phyloP scores from a whole-genome alignment of 2,797 vertebrate species.

The Characodon lateralis region DNA sequence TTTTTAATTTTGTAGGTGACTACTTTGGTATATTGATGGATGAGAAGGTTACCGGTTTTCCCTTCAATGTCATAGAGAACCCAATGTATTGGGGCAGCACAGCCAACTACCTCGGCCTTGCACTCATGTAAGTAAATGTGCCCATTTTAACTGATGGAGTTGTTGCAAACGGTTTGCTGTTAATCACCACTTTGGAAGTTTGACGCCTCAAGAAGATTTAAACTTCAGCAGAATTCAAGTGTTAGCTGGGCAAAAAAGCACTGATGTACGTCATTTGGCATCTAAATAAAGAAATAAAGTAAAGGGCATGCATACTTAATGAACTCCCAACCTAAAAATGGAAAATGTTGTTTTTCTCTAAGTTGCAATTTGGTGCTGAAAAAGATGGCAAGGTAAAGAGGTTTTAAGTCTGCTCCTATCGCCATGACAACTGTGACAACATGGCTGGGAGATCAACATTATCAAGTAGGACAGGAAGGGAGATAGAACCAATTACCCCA shows the following conservation, averaged over 20 bases:
- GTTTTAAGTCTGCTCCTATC: conserved; percentile 30
- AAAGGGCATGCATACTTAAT: conserved; percentile 2
- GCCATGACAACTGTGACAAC: conserved; percentile 68
- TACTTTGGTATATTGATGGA: conserved; percentile 96
- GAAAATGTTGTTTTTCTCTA: conserved; percentile 12
- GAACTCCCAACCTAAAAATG: conserved; percentile 8
- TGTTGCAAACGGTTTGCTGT: background rate
- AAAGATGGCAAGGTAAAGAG: conserved; percentile 22
- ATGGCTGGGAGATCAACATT: conserved; percentile 8
- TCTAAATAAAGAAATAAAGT: conserved; percentile 8
- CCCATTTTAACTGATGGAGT: background rate
- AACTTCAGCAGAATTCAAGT: background rate
- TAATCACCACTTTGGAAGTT: background rate
- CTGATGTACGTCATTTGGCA: conserved; percentile 3
- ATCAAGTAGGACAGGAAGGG: too few species aligned
- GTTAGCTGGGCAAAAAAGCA: background rate
- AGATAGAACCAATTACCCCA: too few species aligned
- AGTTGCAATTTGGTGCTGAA: conserved; percentile 33
- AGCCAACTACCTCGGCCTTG: conserved; percentile 89
- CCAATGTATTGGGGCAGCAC: conserved; percentile 99
- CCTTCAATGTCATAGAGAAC: conserved; percentile 89
- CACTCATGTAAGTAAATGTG: conserved; percentile 87
- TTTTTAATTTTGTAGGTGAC: conserved; percentile 81
- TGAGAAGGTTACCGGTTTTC: conserved; percentile 89
- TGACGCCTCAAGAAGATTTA: background rate